phyloP scores from a whole-genome alignment of 2,797 vertebrate genomes.

The Crocodylus rhombifer region DNA sequence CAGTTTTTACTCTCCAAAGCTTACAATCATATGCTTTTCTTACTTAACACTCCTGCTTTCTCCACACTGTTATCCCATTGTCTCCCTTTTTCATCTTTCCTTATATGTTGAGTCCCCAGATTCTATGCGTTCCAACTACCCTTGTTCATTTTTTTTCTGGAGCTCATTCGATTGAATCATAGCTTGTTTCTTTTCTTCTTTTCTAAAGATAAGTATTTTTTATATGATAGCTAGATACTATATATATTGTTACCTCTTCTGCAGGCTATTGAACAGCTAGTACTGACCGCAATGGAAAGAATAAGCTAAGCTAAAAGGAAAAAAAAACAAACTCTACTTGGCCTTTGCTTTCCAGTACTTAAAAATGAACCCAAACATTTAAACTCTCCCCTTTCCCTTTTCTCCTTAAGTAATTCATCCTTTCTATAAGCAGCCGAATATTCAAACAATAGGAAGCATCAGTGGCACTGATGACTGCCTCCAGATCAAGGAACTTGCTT shows the following conservation, averaged over 20 bases:
- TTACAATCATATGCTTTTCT: conserved; percentile 67
- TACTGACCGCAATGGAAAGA: conserved; percentile 10
- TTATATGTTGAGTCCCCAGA: conserved; percentile 66
- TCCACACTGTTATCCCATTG: conserved; percentile 65
- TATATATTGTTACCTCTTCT: conserved; percentile 71
- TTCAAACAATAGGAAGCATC: conserved; percentile 55
- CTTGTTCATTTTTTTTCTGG: conserved; percentile 67
- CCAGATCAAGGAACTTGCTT: conserved; percentile 46
- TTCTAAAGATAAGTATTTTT: conserved; percentile 74
- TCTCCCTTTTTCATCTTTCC: conserved; percentile 70
- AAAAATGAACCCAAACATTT: conserved; percentile 75
- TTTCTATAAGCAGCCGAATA: conserved; percentile 51
- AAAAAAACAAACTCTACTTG: conserved; percentile 51
- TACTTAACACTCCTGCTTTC: conserved; percentile 63
- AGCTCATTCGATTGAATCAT: conserved; percentile 69
- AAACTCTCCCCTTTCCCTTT: conserved; percentile 71
- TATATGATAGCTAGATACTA: conserved; percentile 63
- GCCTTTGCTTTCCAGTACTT: conserved; percentile 50
- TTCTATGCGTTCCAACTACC: conserved; percentile 66
- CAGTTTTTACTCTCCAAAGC: conserved; percentile 56
- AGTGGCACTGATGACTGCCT: neutral
- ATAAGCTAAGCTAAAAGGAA: conserved; percentile 61
- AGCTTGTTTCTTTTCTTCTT: conserved; percentile 74
- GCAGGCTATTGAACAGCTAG: conserved; percentile 62
- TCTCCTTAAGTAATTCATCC: conserved; percentile 45